Evolutionary conservation across 1,140 invertebrate genomes (phyloP), one percentile per base, ranked within the genome.

Genomic region (Pinna nobilis): DNA sequence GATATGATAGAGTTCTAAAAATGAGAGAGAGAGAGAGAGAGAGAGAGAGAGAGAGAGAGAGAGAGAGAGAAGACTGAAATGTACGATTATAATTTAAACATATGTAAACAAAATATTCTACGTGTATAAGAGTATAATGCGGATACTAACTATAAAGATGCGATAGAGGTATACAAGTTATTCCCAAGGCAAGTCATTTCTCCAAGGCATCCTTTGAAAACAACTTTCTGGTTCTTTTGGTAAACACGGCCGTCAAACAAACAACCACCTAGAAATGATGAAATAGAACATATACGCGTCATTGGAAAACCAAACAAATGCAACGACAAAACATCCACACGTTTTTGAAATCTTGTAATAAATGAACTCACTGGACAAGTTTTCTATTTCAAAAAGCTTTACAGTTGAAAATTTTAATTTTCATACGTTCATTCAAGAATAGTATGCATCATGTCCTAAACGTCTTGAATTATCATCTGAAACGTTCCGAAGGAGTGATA

Each of bases 131-230:
- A 20, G 20, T 51, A 20, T 23, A 51, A 11, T 23, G 20, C 11
- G n/a, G n/a, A 23, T 15, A 63, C 59, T 63, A 41, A 63, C 59
- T 37, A 63, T 23, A 63, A 41, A 18, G 59, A 35, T 28, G n/a
- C 44, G 7, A 69, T 28, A 25, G 37, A 37, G 11, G 51, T 32
- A 28, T 74, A 74, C 0, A 59, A 0, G 23, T 68, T 74, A 25
- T 61, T 25, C 33, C 72, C 72, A n/a, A 74, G 20, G 41, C 72
- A 74, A 9, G 57, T 64, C 72, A 74, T 74, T 37, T 74, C 47
- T 39, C 63, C 64, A 2, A 74, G 53, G 44, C 72, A 74, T 7
- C 51, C 55, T 0, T 23, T 25, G 4, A 60, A 35, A 11, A 55
- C 55, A 32, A 74, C 33, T 25, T 50, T 20, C 2, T 74, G 57